Evolutionary conservation across 2,888 invertebrate genomes (phyloP), one percentile per base, ranked within the genome.

Genomic region (Parnassius mnemosyne): DNA sequence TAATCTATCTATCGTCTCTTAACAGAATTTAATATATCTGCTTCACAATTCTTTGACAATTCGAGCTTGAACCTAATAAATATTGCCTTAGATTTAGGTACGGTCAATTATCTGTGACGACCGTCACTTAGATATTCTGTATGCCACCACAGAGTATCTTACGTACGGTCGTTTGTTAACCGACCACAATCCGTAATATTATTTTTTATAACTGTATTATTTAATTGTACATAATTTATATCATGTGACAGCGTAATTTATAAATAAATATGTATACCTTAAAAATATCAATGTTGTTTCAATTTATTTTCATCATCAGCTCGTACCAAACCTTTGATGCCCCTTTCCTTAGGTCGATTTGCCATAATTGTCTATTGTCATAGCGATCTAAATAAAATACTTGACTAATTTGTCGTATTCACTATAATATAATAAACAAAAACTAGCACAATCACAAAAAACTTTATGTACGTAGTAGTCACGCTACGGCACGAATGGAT

Each of bases 211-310:
- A 89, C 85, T 85, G 81, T 87, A 87, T 84, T 87, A 87, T 89
- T 87, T 84, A 89, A 89, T 88, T 90, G 90, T 91, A 91, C 85
- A 90, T 91, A 91, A 87, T 89, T 89, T 89, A 88, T 87, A 87
- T 87, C 84, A 87, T 83, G 87, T 89, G 89, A 89, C 87, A 80
- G 87, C 85, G 85, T 89, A 87, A 89, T 87, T 89, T 89, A 89
- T 85, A 80, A 90, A 90, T 89, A 91, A 89, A 90, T 90, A 89
- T 89, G 84, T 89, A 89, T 89, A 89, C 83, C 75, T 78, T 82
- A 85, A 89, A 87, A 89, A 84, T 83, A 69, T 65, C 34, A 52
- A 10, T n/a, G 20, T 66, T 72, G 70, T 84, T 84, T 85, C 68
- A 79, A 82, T 84, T 75, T 55, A 46, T 12, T 13, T n/a, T 49